Percentiles rank a stretch among this genome's conserved stretches.
Evolutionary conservation across 2,113 vertebrate genomes (phyloP).

Genomic region (Eulacestoma nigropectus): DNA sequence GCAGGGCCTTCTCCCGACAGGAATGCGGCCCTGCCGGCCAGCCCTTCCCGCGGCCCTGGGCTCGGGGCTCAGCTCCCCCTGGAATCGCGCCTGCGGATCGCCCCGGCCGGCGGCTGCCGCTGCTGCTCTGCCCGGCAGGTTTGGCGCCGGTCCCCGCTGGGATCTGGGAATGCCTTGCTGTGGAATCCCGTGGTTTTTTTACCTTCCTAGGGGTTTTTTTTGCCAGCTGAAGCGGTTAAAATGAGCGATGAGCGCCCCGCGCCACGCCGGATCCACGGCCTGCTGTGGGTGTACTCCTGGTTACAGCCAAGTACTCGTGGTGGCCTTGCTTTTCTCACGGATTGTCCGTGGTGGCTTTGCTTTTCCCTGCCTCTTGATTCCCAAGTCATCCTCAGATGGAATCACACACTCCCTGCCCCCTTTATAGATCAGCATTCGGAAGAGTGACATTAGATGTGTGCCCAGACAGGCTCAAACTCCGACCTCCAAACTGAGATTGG

Average conservation of each 20-base stretch:
- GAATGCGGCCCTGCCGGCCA: constrained; percentile 5
- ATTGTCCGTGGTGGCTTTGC: background rate
- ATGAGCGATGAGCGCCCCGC: accelerated
- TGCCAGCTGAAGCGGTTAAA: background rate
- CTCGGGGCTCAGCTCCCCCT: background rate
- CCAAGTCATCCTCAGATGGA: background rate
- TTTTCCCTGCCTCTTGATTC: background rate
- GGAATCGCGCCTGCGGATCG: accelerated
- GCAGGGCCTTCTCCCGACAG: background rate
- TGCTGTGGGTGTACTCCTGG: background rate
- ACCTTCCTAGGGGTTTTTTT: accelerated
- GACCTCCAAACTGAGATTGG: accelerated
- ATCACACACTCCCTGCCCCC: accelerated
- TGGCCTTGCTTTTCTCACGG: background rate
- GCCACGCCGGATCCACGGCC: accelerated
- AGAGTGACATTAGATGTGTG: background rate
- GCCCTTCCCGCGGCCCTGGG: background rate
- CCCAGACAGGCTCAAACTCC: background rate
- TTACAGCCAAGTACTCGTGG: accelerated
- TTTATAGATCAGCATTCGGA: accelerated
- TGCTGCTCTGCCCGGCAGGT: accelerated
- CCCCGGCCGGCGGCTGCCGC: accelerated
- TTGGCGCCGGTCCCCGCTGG: accelerated
- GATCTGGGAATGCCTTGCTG: background rate
- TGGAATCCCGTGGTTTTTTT: accelerated